Evolutionary conservation across 2,888 invertebrate species (phyloP), one percentile per base, ranked within the genome.

Genomic region (Cerastis rubricosa): DNA sequence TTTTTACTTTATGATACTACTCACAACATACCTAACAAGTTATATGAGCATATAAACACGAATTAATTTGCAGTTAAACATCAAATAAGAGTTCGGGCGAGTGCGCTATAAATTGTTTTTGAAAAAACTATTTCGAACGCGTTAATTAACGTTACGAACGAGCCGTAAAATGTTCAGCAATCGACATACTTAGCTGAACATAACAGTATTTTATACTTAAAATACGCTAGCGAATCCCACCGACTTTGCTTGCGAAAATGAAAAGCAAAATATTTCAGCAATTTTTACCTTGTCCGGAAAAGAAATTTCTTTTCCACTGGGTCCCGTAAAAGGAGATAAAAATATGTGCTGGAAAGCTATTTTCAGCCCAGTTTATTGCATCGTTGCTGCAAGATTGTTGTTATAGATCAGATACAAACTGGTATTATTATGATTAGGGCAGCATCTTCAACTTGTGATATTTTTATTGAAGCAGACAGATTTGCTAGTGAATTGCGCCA

Each of bases 91-190:
- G 57, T 67, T 61, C 65, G 14, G 40, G 14, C 54, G 59, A 63
- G 61, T 66, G 61, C 51, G 65, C 54, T 19, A 70, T 63, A 57
- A 84, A 83, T 75, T 59, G 54, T 68, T 65, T 71, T 29, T 25
- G 8, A 35, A 19, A 43, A 66, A 79, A 77, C 70, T 79, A 85
- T 88, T 85, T 64, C 40, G 83, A 67, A 65, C 83, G 47, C 61
- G 73, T 79, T 87, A 87, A 87, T 88, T 78, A 88, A 73, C 69
- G 74, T 59, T 73, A 66, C 47, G 7, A 81, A 73, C 61, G 72
- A 87, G n/a, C 77, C 64, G 74, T 80, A 73, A 85, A 84, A 78
- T 72, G 63, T 73, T 75, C 67, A 71, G 74, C 74, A 64, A 80
- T 75, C 70, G 76, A 73, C 76, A 87, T 77, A 80, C 72, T 74